Percentiles rank a stretch among this genome's conserved stretches.
These are phyloP conservation scores for Bovichtus diacanthus DNA, from an alignment of 2,797 vertebrate species.

Conservation along the genomic window DNA sequence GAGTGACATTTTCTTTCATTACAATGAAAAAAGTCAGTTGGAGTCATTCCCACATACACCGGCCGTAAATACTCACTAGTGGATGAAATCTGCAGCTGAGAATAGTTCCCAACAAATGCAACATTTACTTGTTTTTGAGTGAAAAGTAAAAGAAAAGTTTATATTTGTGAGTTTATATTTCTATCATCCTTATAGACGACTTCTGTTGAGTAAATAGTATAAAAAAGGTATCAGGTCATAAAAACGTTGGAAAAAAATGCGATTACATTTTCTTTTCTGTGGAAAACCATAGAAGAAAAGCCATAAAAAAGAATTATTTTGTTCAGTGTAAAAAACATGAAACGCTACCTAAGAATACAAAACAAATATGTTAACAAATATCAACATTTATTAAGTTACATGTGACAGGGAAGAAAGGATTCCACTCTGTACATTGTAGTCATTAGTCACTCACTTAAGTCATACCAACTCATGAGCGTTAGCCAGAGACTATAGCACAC, in stretches of 20 bases:
- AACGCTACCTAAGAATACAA: background rate
- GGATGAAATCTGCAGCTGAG: background rate
- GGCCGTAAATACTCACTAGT: background rate
- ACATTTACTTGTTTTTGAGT: background rate
- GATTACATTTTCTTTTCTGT: background rate
- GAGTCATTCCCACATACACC: background rate
- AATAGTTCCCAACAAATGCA: background rate
- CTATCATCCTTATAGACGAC: background rate
- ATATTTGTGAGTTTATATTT: background rate
- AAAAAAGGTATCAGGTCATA: slow-evolving; percentile 2
- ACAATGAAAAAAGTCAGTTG: background rate
- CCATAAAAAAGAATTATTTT: background rate
- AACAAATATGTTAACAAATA: background rate
- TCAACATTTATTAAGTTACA: background rate
- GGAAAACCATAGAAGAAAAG: background rate
- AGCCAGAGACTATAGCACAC: slow-evolving; percentile 6
- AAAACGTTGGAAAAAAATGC: too few relatives aligned
- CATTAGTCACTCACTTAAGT: too few relatives aligned
- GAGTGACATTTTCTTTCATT: background rate
- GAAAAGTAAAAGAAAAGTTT: background rate
- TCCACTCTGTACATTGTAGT: background rate
- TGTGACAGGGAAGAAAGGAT: background rate
- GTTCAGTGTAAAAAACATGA: background rate
- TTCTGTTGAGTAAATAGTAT: background rate
- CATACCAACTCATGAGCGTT: background rate